These are phyloP conservation scores for Halocynthia roretzi DNA, from an alignment of 23 tunicate species.

Conservation along the genomic window DNA sequence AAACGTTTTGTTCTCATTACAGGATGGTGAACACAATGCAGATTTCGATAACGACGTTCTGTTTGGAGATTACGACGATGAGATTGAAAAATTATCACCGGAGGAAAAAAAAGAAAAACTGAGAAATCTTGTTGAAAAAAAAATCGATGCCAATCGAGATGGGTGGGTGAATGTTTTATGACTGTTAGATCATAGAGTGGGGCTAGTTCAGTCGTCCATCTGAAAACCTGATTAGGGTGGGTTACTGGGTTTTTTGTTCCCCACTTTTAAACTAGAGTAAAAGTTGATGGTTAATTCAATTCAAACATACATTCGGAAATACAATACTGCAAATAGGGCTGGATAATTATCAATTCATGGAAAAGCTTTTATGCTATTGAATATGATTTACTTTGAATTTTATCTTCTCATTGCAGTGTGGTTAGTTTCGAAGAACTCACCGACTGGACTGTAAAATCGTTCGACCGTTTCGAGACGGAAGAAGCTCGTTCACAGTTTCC, in stretches of 20 bases:
- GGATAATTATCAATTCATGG: too few relatives aligned
- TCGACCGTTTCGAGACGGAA: conserved; percentile 57
- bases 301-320: too few relatives aligned
- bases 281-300: too few relatives aligned
- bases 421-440: conserved; percentile 31
- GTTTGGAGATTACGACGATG: conserved; percentile 43
- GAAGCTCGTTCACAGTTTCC: conserved; percentile 39
- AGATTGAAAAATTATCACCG: conserved; percentile 34
- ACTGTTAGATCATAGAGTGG: too few relatives aligned
- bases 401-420: conserved; percentile 22
- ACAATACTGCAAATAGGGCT: too few relatives aligned
- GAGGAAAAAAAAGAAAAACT: conserved; percentile 55
- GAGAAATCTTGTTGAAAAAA: conserved; percentile 46
- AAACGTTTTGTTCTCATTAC: background rate
- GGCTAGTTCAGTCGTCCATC: too few relatives aligned
- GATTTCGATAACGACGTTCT: conserved; percentile 59
- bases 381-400: background rate
- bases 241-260: too few relatives aligned
- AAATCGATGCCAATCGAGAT: conserved; percentile 69
- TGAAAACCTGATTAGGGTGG: too few relatives aligned
- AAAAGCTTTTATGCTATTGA: background rate
- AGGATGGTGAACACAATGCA: conserved; percentile 26
- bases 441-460: conserved; percentile 49
- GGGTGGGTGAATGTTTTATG: conserved; percentile 38
- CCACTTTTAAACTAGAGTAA: too few relatives aligned